Evolutionary conservation across 2,113 vertebrate genomes (phyloP).

Genomic region (Oryzias woworae): DNA sequence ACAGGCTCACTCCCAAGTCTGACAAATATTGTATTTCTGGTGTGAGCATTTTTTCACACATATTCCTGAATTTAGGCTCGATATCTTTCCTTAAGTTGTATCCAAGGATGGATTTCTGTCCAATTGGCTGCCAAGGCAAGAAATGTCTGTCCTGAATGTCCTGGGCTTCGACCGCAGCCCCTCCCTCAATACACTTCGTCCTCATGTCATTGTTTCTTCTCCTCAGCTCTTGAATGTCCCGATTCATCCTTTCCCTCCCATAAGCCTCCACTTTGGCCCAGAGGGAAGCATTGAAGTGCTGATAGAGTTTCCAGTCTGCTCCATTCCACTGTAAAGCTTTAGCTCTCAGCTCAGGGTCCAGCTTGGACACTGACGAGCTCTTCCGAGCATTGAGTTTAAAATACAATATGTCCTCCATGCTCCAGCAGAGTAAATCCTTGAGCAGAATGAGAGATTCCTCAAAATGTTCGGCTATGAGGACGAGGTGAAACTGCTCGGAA

Average conservation of each 20-base stretch:
- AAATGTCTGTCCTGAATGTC: constrained; percentile 85
- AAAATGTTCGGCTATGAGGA: constrained; percentile 91
- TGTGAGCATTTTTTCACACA: constrained; percentile 93
- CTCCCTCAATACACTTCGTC: constrained; percentile 84
- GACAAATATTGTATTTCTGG: constrained; percentile 94
- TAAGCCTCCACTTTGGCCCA: constrained; percentile 87
- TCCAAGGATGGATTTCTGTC: constrained; percentile 88
- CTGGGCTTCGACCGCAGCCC: constrained; percentile 79
- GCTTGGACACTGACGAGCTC: constrained; percentile 72
- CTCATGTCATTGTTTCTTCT: constrained; percentile 85
- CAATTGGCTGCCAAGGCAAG: constrained; percentile 92
- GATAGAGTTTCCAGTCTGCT: constrained; percentile 88
- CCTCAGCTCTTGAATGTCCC: constrained; percentile 80
- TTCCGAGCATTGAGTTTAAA: constrained; percentile 90
- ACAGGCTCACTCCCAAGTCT: constrained; percentile 87
- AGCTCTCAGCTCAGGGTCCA: constrained; percentile 80
- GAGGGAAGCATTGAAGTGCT: constrained; percentile 89
- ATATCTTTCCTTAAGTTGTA: constrained; percentile 90
- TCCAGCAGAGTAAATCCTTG: constrained; percentile 90
- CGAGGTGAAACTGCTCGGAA: constrained; percentile 83
- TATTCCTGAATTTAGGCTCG: constrained; percentile 72
- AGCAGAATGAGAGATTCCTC: constrained; percentile 94
- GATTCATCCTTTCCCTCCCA: constrained; percentile 83
- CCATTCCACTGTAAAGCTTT: constrained; percentile 87
- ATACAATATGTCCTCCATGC: constrained; percentile 88